Percentiles rank a stretch among this genome's conserved stretches.
phyloP scores from a whole-genome alignment of 35 echinoderm and acorn worm species.

The Lytechinus variegatus region DNA sequence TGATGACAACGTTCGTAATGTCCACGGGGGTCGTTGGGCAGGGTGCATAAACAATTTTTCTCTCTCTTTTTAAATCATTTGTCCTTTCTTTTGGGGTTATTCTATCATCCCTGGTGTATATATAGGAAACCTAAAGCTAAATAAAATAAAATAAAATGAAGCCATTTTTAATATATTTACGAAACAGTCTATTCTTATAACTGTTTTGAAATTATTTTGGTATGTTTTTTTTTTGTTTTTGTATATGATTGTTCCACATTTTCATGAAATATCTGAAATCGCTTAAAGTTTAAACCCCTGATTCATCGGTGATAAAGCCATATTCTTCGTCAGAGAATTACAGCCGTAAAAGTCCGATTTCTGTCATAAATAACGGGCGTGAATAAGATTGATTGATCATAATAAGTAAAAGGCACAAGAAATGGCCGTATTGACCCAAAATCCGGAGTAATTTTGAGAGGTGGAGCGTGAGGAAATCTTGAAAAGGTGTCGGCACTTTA shows the following conservation, averaged over 20 bases:
- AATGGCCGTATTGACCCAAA: slow-evolving; percentile 36
- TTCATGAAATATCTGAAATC: background rate
- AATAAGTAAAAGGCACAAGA: slow-evolving; percentile 34
- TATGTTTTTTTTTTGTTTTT: background rate
- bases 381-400: slow-evolving; percentile 25
- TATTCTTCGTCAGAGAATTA: slow-evolving; percentile 17
- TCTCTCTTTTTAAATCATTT: too few species aligned
- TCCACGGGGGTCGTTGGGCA: too few species aligned
- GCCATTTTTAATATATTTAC: too few species aligned
- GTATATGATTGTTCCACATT: background rate
- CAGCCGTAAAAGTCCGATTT: slow-evolving; percentile 28
- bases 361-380: slow-evolving; percentile 22
- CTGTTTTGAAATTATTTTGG: background rate
- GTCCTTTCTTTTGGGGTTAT: too few species aligned
- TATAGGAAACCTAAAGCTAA: too few species aligned
- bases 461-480: slow-evolving; percentile 32
- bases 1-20: too few species aligned
- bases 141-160: too few species aligned
- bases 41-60: too few species aligned
- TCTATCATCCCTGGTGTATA: too few species aligned
- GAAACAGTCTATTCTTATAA: too few species aligned
- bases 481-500: slow-evolving; percentile 39
- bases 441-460: background rate
- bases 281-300: background rate
- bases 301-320: background rate